Percentiles rank a stretch among this genome's conserved stretches.
Conservation (phyloP, 2,797 vertebrate species). For the Thaleichthys pacificus region DNA sequence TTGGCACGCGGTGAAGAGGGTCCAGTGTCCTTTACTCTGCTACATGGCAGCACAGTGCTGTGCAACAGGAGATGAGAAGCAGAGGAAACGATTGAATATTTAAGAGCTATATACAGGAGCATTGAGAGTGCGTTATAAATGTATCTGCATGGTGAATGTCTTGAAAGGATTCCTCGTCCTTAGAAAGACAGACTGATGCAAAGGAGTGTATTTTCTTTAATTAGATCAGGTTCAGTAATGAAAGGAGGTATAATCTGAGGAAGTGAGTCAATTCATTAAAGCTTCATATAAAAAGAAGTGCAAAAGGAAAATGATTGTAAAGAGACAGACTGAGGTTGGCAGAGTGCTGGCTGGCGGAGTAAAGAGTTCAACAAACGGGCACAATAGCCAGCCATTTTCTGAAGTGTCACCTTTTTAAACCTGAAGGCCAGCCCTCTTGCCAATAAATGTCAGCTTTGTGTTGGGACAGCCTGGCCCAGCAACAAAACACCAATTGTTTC, state of each 20-base stretch:
- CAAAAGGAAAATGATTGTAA: neutral
- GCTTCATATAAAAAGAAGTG: neutral
- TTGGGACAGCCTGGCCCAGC: constrained; percentile 69
- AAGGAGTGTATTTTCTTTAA: no score
- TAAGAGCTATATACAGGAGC: no score
- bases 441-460: constrained; percentile 66
- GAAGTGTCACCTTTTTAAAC: constrained; percentile 57
- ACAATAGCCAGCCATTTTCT: constrained; percentile 7
- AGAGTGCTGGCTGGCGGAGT: neutral
- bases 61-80: neutral
- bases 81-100: neutral
- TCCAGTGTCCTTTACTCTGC: neutral
- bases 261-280: neutral
- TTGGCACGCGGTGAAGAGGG: neutral
- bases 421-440: constrained; percentile 48
- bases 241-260: neutral
- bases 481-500: constrained; percentile 79
- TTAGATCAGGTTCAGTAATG: neutral
- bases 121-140: no score
- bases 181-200: no score
- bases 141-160: no score
- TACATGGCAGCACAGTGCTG: neutral
- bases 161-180: no score
- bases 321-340: neutral
- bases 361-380: constrained; percentile 15